These are phyloP conservation scores for Leptinotarsa peninsularis DNA, from an alignment of 2,888 invertebrate genomes.

Conservation along the genomic window DNA sequence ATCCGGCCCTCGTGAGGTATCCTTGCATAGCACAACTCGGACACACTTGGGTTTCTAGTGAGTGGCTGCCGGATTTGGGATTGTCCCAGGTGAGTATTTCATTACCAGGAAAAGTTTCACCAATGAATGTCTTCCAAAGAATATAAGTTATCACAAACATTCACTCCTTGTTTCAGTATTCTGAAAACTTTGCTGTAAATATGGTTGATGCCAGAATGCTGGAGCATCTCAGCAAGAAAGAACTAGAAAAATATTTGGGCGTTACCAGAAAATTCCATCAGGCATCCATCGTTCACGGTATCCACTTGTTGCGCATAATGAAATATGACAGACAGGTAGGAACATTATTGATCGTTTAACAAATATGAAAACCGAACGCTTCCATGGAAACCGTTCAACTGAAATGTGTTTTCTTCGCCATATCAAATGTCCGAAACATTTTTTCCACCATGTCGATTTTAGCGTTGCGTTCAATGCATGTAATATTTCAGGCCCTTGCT, in stretches of 20 bases:
- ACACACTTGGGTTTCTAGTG: constrained; percentile 93
- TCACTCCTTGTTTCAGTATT: constrained; percentile 74
- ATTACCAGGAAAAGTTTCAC: too few species aligned
- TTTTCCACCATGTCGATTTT: too few species aligned
- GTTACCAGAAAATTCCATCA: constrained; percentile 95
- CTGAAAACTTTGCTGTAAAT: constrained; percentile 87
- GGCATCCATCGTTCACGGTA: constrained; percentile 92
- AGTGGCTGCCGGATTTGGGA: constrained; percentile 93
- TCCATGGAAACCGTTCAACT: too few species aligned
- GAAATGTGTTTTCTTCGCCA: too few species aligned
- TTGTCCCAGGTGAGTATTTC: constrained; percentile 74
- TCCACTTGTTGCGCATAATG: constrained; percentile 90
- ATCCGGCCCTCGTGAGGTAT: constrained; percentile 88
- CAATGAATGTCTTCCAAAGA: too few species aligned
- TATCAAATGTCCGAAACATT: neutral
- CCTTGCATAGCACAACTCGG: constrained; percentile 88
- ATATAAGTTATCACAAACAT: neutral
- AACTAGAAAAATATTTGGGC: constrained; percentile 91
- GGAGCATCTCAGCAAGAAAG: constrained; percentile 92
- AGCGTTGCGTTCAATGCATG: neutral
- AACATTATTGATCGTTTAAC: too few species aligned
- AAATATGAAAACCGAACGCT: too few species aligned
- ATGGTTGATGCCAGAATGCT: constrained; percentile 94
- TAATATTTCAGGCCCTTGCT: constrained; percentile 77
- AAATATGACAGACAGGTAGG: constrained; percentile 87